phyloP scores from a whole-genome alignment of 1,140 invertebrate genomes.

The Zaprionus africanus region DNA sequence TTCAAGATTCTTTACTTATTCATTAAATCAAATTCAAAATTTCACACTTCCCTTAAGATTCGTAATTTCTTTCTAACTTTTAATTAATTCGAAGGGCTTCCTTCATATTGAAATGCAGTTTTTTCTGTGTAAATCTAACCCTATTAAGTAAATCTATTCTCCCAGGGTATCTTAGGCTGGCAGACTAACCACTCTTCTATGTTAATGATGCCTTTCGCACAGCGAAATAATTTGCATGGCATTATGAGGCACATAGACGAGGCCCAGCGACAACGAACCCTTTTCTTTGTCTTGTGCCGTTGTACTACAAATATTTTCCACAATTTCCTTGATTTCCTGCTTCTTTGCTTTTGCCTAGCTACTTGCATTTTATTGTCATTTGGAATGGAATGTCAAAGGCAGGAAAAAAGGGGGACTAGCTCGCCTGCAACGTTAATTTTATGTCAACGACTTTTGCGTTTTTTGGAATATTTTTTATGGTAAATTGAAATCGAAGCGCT shows the following conservation, averaged over 20 bases:
- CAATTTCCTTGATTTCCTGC: slow-evolving; percentile 15
- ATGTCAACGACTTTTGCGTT: slow-evolving; percentile 79
- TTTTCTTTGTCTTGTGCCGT: slow-evolving; percentile 27
- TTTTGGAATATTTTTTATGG: slow-evolving; percentile 71
- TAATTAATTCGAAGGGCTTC: too few relatives aligned
- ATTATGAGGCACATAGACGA: slow-evolving; percentile 20
- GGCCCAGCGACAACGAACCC: slow-evolving; percentile 10
- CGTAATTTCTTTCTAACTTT: too few relatives aligned
- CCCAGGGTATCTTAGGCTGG: slow-evolving; percentile 18
- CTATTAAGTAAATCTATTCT: neutral
- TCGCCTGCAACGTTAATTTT: slow-evolving; percentile 73
- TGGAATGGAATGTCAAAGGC: slow-evolving; percentile 4
- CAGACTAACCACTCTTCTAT: slow-evolving; percentile 18
- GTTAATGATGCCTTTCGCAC: slow-evolving; percentile 54
- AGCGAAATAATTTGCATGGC: slow-evolving; percentile 53
- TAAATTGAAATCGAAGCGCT: slow-evolving; percentile 83
- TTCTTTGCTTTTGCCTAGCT: slow-evolving; percentile 6
- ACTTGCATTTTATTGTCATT: slow-evolving; percentile 71
- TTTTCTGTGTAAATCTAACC: neutral
- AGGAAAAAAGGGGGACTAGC: neutral
- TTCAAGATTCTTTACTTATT: too few relatives aligned
- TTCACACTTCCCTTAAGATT: too few relatives aligned
- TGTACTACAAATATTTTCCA: slow-evolving; percentile 21
- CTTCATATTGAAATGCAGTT: too few relatives aligned
- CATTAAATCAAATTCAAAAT: too few relatives aligned